phyloP scores from a whole-genome alignment of 2,888 invertebrate genomes.

The Tipula confusa region DNA sequence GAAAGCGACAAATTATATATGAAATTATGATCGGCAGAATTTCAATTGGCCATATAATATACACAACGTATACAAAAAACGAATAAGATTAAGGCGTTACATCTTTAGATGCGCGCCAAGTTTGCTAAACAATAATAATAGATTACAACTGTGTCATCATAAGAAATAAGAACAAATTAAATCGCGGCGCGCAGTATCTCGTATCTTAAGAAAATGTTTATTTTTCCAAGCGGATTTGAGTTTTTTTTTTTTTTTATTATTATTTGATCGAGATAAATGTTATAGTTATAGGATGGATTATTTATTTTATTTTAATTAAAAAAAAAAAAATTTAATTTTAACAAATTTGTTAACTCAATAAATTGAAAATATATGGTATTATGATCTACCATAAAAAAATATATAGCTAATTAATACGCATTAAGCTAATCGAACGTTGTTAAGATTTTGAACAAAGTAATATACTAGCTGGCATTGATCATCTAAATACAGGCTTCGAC shows the following conservation, averaged over 20 bases:
- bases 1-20: not conserved
- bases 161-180: not conserved
- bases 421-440: no score
- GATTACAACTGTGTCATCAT: conserved; percentile 21
- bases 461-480: no score
- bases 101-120: not conserved
- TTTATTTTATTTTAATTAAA: not conserved
- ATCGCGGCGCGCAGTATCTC: not conserved
- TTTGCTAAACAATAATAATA: conserved; percentile 12
- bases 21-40: not conserved
- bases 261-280: conserved; percentile 14
- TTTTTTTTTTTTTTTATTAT: no score
- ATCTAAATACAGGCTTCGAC: no score
- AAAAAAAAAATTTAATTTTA: not conserved
- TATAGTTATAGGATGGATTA: not conserved
- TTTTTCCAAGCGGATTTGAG: conserved; percentile 3
- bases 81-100: not conserved
- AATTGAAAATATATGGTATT: not conserved
- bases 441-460: no score
- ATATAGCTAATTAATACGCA: no score
- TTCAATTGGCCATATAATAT: not conserved
- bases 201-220: conserved; percentile 1
- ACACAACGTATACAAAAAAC: not conserved
- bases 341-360: not conserved
- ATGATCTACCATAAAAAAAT: not conserved